Evolutionary conservation across 2,113 vertebrate genomes (phyloP), one percentile per base, ranked within the genome.

Genomic region (Suricata suricatta): DNA sequence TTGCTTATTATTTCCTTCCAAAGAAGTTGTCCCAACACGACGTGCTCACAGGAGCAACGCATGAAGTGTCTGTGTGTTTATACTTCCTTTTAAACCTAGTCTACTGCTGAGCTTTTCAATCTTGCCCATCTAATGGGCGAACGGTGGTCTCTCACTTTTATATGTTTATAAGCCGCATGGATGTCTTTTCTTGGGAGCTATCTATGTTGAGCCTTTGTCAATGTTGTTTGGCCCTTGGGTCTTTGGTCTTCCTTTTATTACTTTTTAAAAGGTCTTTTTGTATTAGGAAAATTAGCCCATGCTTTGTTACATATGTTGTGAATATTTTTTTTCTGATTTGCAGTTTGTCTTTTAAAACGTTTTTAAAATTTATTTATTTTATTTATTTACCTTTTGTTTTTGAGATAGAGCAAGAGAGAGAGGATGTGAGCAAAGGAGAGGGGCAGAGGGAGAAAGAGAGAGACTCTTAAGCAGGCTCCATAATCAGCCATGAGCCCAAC

Each of bases 1-100:
- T 33, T 69, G 38, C 21, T 71, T 27, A 72, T 81, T 63, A 96
- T 83, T 95, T 83, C 35, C 90, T 97, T 83, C 84, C 82, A 52
- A 64, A 80, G 44, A 60, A n/a, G 33, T 33, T 74, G 27, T 33
- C 17, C 3, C 50, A 83, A 38, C 33, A 11, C 21, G 29, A 11
- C 21, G 29, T 35, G 23, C 38, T 80, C 68, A 86, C 2, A 50
- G 1, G 9, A 25, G 4, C 38, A 68, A 29, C 27, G 57, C 29
- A 27, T 31, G 68, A 21, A 31, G 8, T 50, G 13, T 54, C 79
- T 41, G 41, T 52, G 66, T 41, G 84, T 94, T 47, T 41, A 57
- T 23, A 27, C 38, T 94, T 81, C 77, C 64, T 85, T 57, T 83
- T 60, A 31, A 63, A 44, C 27, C 54, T 33, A 17, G 41, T 8